Evolutionary conservation across 2,113 vertebrate genomes (phyloP).

Genomic region (Pachycephala philippinensis): DNA sequence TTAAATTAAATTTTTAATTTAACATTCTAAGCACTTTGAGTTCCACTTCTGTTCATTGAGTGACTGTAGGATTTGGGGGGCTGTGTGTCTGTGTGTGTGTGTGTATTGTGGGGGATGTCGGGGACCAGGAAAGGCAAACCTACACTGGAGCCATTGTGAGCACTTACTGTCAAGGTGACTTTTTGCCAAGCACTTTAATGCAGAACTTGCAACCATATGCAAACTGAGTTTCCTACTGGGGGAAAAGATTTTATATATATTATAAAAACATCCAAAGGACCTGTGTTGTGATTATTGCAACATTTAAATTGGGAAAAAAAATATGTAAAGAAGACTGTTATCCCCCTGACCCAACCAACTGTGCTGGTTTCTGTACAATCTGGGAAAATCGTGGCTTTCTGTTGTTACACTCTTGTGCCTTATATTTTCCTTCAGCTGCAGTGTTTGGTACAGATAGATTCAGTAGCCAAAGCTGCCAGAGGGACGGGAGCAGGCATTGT

Average conservation of each 20-base stretch:
- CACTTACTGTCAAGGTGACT: not conserved
- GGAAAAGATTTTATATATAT: not conserved
- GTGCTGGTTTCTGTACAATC: not conserved
- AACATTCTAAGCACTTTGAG: not conserved
- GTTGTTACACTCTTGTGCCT: not conserved
- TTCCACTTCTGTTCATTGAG: not conserved
- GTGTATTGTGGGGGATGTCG: not conserved
- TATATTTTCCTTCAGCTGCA: not conserved
- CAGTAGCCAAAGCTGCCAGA: not conserved
- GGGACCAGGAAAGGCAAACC: not conserved
- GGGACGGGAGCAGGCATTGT: not conserved
- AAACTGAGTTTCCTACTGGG: not conserved
- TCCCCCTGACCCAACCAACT: not conserved
- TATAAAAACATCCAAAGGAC: not conserved
- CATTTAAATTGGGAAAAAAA: not conserved
- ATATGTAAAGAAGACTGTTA: not conserved
- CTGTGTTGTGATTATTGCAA: not conserved
- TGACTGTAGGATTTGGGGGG: not conserved
- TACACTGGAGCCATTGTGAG: not conserved
- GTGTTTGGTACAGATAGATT: not conserved
- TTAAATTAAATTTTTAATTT: not conserved
- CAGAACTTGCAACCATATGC: not conserved
- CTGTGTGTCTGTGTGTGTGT: not conserved
- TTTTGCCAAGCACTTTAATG: not conserved
- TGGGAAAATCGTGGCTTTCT: not conserved